A percentile compares a stretch with the other conserved stretches of the same genome.
Conservation (phyloP, 37 sponge, comb jelly and placozoan species). For the Cliona cf. orientalis region DNA sequence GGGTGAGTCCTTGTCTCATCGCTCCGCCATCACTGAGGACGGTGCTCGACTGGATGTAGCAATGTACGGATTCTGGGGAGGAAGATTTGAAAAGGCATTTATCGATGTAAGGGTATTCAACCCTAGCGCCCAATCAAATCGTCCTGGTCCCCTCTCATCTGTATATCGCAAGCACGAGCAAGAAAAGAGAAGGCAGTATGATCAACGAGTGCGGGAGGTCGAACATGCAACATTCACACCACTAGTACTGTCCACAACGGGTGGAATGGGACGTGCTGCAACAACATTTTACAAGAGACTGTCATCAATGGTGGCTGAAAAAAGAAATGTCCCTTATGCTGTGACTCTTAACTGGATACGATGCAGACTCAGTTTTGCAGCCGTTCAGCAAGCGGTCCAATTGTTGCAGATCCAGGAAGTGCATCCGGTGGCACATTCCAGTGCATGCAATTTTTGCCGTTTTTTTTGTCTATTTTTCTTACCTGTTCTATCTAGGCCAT, state of each 20-base stretch:
- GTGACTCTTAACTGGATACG: conserved; percentile 16
- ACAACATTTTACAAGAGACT: conserved; percentile 43
- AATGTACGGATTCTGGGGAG: conserved; percentile 33
- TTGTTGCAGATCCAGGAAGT: too few species aligned
- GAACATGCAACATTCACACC: conserved; percentile 49
- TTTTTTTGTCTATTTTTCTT: too few species aligned
- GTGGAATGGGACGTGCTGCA: conserved; percentile 54
- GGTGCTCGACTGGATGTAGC: conserved; percentile 31
- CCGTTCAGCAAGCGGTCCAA: too few species aligned
- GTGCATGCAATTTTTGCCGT: too few species aligned
- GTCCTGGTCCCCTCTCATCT: background rate
- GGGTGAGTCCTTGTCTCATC: conserved; percentile 16
- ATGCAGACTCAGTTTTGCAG: conserved; percentile 41
- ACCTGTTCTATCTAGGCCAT: too few species aligned
- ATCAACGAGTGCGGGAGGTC: conserved; percentile 40
- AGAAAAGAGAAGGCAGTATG: conserved; percentile 33
- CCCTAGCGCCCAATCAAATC: conserved; percentile 26
- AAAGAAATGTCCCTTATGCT: conserved; percentile 7
- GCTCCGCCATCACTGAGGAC: conserved; percentile 26
- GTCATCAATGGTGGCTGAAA: conserved; percentile 14
- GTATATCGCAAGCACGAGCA: conserved; percentile 23
- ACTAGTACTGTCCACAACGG: conserved; percentile 44
- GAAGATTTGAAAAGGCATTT: conserved; percentile 18
- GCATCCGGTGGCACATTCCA: too few species aligned
- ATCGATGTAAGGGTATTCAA: background rate